Percentiles rank a stretch among this genome's conserved stretches.
phyloP scores from a whole-genome alignment of 2,888 invertebrate genomes.

The Netelia melanura region DNA sequence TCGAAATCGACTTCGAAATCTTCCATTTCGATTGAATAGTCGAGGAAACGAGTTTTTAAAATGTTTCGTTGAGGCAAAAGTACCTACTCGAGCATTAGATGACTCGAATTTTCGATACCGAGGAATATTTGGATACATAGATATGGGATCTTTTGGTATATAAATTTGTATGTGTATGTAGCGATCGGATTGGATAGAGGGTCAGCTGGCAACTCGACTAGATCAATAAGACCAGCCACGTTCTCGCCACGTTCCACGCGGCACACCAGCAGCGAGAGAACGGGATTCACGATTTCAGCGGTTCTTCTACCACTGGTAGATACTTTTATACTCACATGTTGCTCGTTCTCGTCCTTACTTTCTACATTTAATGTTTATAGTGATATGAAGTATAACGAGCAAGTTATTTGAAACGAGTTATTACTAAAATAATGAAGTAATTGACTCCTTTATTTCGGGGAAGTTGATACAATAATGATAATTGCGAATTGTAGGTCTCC shows the following conservation, averaged over 20 bases:
- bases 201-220: conserved; percentile 71
- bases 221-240: conserved; percentile 76
- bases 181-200: conserved; percentile 71
- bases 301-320: conserved; percentile 27
- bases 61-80: too few species aligned
- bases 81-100: too few species aligned
- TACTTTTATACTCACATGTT: conserved; percentile 53
- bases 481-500: neutral
- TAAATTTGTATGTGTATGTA: neutral
- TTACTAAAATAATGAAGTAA: neutral
- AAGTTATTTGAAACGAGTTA: neutral
- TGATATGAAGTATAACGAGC: neutral
- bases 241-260: conserved; percentile 56
- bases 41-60: too few species aligned
- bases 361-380: conserved; percentile 16
- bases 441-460: neutral
- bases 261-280: neutral
- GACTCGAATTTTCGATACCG: too few species aligned
- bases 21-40: too few species aligned
- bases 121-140: too few species aligned
- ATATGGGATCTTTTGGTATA: too few species aligned
- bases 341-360: conserved; percentile 30
- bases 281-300: conserved; percentile 35
- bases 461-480: neutral
- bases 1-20: too few species aligned